These are phyloP conservation scores for Anneissia japonica DNA, from an alignment of 35 echinoderm and acorn worm genomes.

Conservation along the genomic window DNA sequence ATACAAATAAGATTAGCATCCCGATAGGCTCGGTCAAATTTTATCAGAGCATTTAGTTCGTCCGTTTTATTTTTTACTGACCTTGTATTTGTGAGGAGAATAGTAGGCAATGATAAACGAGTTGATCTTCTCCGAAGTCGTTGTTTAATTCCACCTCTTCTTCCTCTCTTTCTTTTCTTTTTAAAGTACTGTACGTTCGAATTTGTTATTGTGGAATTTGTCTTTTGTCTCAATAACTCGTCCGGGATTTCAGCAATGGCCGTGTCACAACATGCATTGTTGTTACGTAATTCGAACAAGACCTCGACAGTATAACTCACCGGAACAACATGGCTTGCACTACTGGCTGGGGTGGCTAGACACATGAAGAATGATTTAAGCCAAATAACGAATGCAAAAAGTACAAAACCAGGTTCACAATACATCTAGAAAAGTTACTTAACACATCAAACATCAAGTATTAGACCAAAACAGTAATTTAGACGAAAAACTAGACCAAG, in stretches of 20 bases:
- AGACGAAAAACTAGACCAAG: too few relatives aligned
- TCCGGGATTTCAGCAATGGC: neutral
- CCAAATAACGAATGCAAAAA: neutral
- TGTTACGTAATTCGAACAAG: neutral
- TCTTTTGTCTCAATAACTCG: neutral
- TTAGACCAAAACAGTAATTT: too few relatives aligned
- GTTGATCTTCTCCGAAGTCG: neutral
- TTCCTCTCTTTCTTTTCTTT: neutral
- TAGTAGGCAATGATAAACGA: neutral
- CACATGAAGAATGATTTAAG: neutral
- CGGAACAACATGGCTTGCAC: neutral
- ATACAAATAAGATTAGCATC: conserved; percentile 30
- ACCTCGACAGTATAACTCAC: neutral
- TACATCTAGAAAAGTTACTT: neutral
- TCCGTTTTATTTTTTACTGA: neutral
- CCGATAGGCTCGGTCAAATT: too few relatives aligned
- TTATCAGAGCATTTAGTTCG: neutral
- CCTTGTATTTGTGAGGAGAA: neutral
- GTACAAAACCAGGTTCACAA: neutral
- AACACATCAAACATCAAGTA: too few relatives aligned
- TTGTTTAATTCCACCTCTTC: neutral
- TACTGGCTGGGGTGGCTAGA: neutral
- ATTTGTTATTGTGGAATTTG: neutral
- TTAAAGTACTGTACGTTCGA: neutral
- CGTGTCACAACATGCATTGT: neutral